phyloP scores from a whole-genome alignment of 1,140 invertebrate genomes.

The Drosophila sulfurigaster region DNA sequence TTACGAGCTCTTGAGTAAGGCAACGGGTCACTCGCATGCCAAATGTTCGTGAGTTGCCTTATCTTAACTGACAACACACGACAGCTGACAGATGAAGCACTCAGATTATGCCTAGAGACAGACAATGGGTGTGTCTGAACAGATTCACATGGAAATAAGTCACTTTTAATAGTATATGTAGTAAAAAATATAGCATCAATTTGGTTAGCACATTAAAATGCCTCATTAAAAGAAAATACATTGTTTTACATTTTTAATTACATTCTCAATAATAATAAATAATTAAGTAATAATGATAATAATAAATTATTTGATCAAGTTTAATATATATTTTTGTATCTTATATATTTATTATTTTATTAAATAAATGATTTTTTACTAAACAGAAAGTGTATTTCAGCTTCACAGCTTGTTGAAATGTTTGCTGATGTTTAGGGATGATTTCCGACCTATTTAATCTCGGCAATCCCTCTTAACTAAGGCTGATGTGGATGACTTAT shows the following conservation, averaged over 20 bases:
- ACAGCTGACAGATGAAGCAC: neutral
- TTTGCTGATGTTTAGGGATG: neutral
- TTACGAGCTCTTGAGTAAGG: slow-evolving; percentile 1
- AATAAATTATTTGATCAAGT: too few species aligned
- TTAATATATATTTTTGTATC: neutral
- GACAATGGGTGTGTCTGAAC: neutral
- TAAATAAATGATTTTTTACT: too few species aligned
- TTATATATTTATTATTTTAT: too few species aligned
- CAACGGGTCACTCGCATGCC: slow-evolving; percentile 7
- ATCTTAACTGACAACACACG: slow-evolving; percentile 7
- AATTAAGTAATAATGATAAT: too few species aligned
- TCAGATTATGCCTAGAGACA: neutral
- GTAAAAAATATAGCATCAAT: neutral
- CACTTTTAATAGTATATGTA: too few species aligned
- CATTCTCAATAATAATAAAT: too few species aligned
- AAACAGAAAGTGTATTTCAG: slow-evolving; percentile 10
- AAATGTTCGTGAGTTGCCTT: slow-evolving; percentile 28
- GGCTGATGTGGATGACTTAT: neutral
- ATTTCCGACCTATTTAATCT: neutral
- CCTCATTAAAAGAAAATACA: too few species aligned
- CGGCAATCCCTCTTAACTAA: neutral
- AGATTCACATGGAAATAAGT: neutral
- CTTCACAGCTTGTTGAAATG: neutral
- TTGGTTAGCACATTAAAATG: neutral
- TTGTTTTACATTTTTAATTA: too few species aligned